Evolutionary conservation across 2,797 vertebrate species (phyloP).

Genomic region (Menidia menidia): DNA sequence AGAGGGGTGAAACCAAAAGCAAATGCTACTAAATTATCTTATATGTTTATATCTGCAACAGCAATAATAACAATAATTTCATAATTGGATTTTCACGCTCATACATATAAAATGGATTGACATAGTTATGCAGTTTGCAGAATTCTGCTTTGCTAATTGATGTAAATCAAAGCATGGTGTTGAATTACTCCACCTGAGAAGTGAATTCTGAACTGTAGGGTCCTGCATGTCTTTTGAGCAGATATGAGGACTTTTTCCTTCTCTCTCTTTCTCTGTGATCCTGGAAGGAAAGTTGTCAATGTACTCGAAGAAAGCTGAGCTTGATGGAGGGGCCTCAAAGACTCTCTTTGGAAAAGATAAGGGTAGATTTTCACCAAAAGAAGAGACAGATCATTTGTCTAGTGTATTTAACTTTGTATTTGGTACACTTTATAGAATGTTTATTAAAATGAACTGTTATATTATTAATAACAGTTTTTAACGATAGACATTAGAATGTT

Average conservation of each 20-base stretch:
- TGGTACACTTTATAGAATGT: neutral
- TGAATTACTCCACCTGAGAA: conserved; percentile 75
- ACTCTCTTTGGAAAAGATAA: conserved; percentile 64
- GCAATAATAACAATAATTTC: neutral
- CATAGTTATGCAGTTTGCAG: too few relatives aligned
- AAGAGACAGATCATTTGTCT: neutral
- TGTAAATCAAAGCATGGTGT: neutral
- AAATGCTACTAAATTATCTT: neutral
- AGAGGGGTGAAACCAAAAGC: neutral
- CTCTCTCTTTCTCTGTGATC: conserved; percentile 74
- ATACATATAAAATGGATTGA: too few relatives aligned
- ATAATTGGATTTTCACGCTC: too few relatives aligned
- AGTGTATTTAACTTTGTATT: too few relatives aligned
- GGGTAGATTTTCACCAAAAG: neutral
- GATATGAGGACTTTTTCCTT: conserved; percentile 53
- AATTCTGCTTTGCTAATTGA: neutral
- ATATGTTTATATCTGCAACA: neutral
- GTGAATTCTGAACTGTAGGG: conserved; percentile 64
- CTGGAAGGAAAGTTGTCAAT: conserved; percentile 83
- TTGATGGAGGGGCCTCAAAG: conserved; percentile 78
- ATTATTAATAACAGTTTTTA: too few relatives aligned
- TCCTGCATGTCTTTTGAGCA: conserved; percentile 62
- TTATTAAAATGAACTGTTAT: too few relatives aligned
- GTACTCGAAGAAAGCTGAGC: conserved; percentile 70
- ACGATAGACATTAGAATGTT: neutral